phyloP scores from a whole-genome alignment of 1,140 invertebrate genomes.

The Melitaea cinxia region DNA sequence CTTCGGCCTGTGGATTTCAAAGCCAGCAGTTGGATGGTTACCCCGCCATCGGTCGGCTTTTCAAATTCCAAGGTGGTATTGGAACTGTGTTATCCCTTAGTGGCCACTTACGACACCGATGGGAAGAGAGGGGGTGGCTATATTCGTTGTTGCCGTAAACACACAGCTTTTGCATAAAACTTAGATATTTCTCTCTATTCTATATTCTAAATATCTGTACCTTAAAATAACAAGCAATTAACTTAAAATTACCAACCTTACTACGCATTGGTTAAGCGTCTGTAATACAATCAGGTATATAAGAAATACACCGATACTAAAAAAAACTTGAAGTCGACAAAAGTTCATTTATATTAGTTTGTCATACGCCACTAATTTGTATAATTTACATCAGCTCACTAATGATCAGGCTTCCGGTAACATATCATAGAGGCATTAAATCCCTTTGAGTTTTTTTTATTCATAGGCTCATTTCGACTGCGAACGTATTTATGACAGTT shows the following conservation, averaged over 20 bases:
- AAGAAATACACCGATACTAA: not conserved
- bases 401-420: constrained; percentile 70
- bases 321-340: constrained; percentile 34
- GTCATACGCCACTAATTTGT: constrained; percentile 76
- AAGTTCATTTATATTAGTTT: constrained; percentile 75
- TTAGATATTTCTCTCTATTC: too few relatives aligned
- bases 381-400: constrained; percentile 67
- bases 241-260: not conserved
- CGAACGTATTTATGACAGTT: constrained; percentile 73
- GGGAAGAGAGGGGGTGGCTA: too few relatives aligned
- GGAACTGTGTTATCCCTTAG: too few relatives aligned
- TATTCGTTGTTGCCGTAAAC: too few relatives aligned
- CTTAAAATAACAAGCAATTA: too few relatives aligned
- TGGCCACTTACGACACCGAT: too few relatives aligned
- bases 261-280: not conserved
- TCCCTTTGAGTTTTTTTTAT: constrained; percentile 50
- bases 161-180: too few relatives aligned
- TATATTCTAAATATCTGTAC: too few relatives aligned
- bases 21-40: too few relatives aligned
- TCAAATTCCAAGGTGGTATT: too few relatives aligned
- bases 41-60: too few relatives aligned
- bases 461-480: constrained; percentile 35
- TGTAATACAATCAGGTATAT: not conserved
- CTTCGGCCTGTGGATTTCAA: too few relatives aligned
- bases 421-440: constrained; percentile 65